Base-by-base conservation (phyloP, 2,113 vertebrate species). In the Piaya cayana region DNA sequence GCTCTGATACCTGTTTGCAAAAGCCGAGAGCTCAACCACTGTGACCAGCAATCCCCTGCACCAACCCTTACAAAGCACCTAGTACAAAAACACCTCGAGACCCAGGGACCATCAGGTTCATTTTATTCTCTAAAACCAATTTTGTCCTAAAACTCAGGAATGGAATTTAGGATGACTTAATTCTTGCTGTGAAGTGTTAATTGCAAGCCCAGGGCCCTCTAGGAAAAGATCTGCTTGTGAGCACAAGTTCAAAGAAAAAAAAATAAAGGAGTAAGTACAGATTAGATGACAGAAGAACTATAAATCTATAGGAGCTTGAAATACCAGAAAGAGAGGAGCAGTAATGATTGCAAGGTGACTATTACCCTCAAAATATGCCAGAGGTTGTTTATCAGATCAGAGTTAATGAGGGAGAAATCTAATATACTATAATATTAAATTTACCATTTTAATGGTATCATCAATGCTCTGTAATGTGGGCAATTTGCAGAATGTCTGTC, bases 311-410 rank as follows among this genome's bases (percentile, higher is more conserved):
- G 75, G 15, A 94, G 69, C 68, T 52, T 81, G 59, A 90, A 93
- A 88, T 62, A 78, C 56, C 84, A 82, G 85, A 82, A 5, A 91
- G 63, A 91, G 90, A 89, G 81, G 30, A 89, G 83, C 72, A 89
- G 50, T 16, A 87, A 58, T 76, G 90, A 91, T 53, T 79, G 72
- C 69, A 94, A 96, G 93, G 90, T 94, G 96, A 92, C 88, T 88
- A 82, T 94, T 93, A 92, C 85, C 92, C 96, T 93, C 60, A 83
- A 87, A 95, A 93, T 63, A 85, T 43, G 82, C 70, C 26, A 8
- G 93, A 92, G 92, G 76, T 89, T 94, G 93, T 96, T 95, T 83
- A 89, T 95, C 93, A 95, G 85, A 92, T 90, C 92, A 63, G 88
- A 97, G 82, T 96, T 96, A 93, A 92, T 53, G 90, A 80, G 59